Percentiles rank a stretch among this genome's conserved stretches.
Conservation (phyloP, 2,888 invertebrate genomes). For the Tetrapedia diversipes region DNA sequence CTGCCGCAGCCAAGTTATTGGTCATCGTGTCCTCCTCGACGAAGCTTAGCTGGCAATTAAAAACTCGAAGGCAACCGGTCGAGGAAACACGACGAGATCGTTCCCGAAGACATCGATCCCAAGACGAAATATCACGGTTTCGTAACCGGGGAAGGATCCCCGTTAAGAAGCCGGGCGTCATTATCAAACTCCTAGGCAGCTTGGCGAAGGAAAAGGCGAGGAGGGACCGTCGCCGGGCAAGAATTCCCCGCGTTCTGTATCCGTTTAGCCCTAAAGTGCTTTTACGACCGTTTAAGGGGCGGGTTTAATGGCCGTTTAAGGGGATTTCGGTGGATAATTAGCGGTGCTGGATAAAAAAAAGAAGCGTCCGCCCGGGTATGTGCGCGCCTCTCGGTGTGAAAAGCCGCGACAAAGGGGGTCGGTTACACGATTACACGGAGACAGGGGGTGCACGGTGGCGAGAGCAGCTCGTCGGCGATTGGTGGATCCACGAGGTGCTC, state of each 20-base stretch:
- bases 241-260: conserved; percentile 56
- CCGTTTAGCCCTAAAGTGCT: conserved; percentile 72
- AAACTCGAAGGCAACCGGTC: conserved; percentile 36
- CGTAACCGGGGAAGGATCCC: conserved; percentile 5
- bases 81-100: not conserved
- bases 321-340: conserved; percentile 80
- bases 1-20: conserved; percentile 2
- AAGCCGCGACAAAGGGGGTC: conserved; percentile 74
- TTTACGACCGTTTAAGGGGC: conserved; percentile 72
- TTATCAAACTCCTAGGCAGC: conserved; percentile 60
- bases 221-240: conserved; percentile 21
- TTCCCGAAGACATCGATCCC: conserved; percentile 33
- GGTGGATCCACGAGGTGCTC: conserved; percentile 36
- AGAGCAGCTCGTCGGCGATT: conserved; percentile 49
- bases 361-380: conserved; percentile 50
- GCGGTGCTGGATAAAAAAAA: conserved; percentile 65
- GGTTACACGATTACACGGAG: conserved; percentile 75
- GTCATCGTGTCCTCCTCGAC: conserved; percentile 15
- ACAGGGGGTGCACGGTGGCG: conserved; percentile 45
- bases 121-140: conserved; percentile 13
- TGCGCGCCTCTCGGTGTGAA: conserved; percentile 63
- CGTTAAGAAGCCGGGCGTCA: conserved; percentile 39
- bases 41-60: conserved; percentile 34
- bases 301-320: conserved; percentile 81
- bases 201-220: conserved; percentile 16